A percentile compares a stretch with the other conserved stretches of the same genome.
Evolutionary conservation across 2,113 vertebrate species (phyloP).

Genomic region (Caracal caracal): DNA sequence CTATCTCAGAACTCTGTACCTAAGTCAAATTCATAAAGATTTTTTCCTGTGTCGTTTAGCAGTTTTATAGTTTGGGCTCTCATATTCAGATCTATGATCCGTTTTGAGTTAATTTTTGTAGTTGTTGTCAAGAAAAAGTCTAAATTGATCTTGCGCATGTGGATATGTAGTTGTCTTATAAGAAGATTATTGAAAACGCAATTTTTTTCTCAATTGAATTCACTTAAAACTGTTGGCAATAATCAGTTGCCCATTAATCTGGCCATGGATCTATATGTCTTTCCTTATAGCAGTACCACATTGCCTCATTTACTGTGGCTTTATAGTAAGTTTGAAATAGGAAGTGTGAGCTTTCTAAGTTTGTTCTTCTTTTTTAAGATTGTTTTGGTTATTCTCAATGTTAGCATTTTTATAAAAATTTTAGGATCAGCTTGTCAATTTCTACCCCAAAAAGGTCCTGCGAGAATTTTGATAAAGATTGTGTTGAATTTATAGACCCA

Average conservation of each 20-base stretch:
- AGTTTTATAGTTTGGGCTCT: neutral
- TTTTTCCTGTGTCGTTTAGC: neutral
- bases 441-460: neutral
- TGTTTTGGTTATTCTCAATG: neutral
- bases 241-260: neutral
- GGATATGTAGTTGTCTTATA: neutral
- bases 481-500: neutral
- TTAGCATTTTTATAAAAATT: neutral
- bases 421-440: neutral
- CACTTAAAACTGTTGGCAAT: neutral
- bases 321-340: constrained; percentile 3
- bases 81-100: neutral
- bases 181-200: neutral
- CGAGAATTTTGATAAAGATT: neutral
- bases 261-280: neutral
- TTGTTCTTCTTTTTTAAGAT: neutral
- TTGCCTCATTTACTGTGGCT: neutral
- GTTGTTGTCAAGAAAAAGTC: neutral
- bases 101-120: constrained; percentile 11
- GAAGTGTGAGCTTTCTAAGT: neutral
- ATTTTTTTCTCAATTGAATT: neutral
- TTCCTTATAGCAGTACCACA: neutral
- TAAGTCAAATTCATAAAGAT: neutral
- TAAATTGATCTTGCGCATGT: neutral
- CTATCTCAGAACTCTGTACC: neutral